These are phyloP conservation scores for Mythimna lalbum DNA, from an alignment of 2,888 invertebrate species.

Conservation along the genomic window DNA sequence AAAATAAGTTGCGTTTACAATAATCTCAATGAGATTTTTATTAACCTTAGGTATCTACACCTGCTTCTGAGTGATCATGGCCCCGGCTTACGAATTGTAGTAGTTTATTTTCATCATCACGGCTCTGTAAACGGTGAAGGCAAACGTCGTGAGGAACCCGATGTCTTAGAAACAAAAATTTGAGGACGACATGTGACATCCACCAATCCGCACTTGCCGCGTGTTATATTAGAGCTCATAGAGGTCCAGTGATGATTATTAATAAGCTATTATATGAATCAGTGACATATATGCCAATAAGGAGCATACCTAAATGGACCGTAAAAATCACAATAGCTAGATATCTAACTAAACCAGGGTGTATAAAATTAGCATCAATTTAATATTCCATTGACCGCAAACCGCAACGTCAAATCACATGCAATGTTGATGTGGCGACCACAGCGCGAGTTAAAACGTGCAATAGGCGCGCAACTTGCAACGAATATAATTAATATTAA, in stretches of 20 bases:
- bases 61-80: too few relatives aligned
- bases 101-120: too few relatives aligned
- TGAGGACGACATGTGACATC: too few relatives aligned
- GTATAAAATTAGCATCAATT: slow-evolving; percentile 55
- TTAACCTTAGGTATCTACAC: too few relatives aligned
- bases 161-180: too few relatives aligned
- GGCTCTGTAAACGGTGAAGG: too few relatives aligned
- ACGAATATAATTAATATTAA: slow-evolving; percentile 58
- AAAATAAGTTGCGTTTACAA: too few relatives aligned
- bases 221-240: neutral
- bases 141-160: too few relatives aligned
- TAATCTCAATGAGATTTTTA: too few relatives aligned
- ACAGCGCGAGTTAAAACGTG: slow-evolving; percentile 73
- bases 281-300: neutral
- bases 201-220: too few relatives aligned
- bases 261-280: neutral
- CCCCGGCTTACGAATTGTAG: too few relatives aligned
- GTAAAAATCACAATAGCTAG: slow-evolving; percentile 12
- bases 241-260: neutral
- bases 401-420: slow-evolving; percentile 79
- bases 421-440: slow-evolving; percentile 77
- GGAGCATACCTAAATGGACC: neutral
- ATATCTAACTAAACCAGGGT: slow-evolving; percentile 28
- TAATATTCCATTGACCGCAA: slow-evolving; percentile 74
- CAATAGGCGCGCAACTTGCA: slow-evolving; percentile 58